Evolutionary conservation across 1,140 invertebrate species (phyloP).

Genomic region (Globodera rostochiensis): DNA sequence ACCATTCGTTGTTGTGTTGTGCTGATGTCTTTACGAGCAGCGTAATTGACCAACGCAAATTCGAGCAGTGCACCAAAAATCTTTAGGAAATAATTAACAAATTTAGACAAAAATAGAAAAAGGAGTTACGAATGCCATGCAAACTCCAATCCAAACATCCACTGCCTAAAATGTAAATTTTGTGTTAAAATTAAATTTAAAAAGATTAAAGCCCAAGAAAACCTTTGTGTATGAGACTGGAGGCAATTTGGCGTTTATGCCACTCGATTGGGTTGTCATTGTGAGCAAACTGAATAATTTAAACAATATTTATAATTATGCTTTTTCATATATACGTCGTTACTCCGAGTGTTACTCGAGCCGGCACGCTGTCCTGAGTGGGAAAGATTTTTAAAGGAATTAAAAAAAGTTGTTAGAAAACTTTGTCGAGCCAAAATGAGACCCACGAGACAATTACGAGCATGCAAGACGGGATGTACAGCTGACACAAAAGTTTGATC

Average conservation of each 20-base stretch:
- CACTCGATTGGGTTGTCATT: slow-evolving; percentile 93
- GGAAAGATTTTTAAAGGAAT: background rate
- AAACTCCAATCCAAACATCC: slow-evolving; percentile 62
- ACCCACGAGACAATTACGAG: slow-evolving; percentile 71
- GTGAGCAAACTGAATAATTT: slow-evolving; percentile 75
- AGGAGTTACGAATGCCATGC: slow-evolving; percentile 79
- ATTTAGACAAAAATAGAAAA: background rate
- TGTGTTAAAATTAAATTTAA: background rate
- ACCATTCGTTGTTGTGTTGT: slow-evolving; percentile 50
- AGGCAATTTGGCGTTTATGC: slow-evolving; percentile 91
- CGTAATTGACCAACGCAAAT: slow-evolving; percentile 93
- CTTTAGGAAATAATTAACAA: background rate
- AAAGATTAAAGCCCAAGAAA: background rate
- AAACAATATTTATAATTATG: background rate
- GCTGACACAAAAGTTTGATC: slow-evolving; percentile 34
- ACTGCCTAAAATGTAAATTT: slow-evolving; percentile 67
- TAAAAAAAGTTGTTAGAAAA: background rate
- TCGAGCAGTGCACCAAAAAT: slow-evolving; percentile 46
- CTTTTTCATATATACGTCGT: slow-evolving; percentile 41
- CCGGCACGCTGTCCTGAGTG: slow-evolving; percentile 66
- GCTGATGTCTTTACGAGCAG: slow-evolving; percentile 79
- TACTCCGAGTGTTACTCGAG: slow-evolving; percentile 59
- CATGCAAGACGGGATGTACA: slow-evolving; percentile 68
- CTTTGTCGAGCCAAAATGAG: slow-evolving; percentile 70
- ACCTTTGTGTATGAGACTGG: slow-evolving; percentile 91